Evolutionary conservation across 35 echinoderm and acorn worm genomes (phyloP).

Genomic region (Anneissia japonica): DNA sequence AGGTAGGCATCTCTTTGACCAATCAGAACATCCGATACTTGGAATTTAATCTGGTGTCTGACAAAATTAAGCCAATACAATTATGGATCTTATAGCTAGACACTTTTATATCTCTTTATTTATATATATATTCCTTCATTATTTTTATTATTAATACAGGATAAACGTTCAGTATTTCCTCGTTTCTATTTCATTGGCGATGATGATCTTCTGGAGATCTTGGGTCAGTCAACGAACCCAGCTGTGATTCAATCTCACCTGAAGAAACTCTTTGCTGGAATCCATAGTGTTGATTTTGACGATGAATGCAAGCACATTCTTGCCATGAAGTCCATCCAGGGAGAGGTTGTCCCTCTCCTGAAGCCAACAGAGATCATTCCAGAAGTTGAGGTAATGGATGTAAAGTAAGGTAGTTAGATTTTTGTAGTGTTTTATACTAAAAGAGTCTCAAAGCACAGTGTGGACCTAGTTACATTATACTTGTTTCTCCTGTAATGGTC

Average conservation of each 20-base stretch:
- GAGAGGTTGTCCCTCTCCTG: conserved; percentile 82
- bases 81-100: too few species aligned
- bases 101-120: too few species aligned
- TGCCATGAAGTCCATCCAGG: conserved; percentile 96
- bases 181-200: conserved; percentile 99
- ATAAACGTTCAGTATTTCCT: conserved; percentile 85
- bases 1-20: conserved; percentile 44
- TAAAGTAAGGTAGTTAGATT: too few species aligned
- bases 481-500: too few species aligned
- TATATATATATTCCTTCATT: too few species aligned
- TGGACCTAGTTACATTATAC: too few species aligned
- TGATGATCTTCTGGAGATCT: conserved; percentile 92
- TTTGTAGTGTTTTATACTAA: too few species aligned
- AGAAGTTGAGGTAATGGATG: conserved; percentile 97
- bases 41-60: too few species aligned
- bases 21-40: neutral
- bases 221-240: conserved; percentile 96
- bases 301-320: conserved; percentile 83
- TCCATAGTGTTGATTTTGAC: conserved; percentile 97
- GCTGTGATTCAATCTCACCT: conserved; percentile 91
- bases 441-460: too few species aligned
- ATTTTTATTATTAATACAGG: conserved; percentile 43
- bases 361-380: conserved; percentile 79
- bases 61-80: too few species aligned
- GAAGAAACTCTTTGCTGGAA: conserved; percentile 98